phyloP scores from a whole-genome alignment of 2,888 invertebrate species.

The Xestia c-nigrum region DNA sequence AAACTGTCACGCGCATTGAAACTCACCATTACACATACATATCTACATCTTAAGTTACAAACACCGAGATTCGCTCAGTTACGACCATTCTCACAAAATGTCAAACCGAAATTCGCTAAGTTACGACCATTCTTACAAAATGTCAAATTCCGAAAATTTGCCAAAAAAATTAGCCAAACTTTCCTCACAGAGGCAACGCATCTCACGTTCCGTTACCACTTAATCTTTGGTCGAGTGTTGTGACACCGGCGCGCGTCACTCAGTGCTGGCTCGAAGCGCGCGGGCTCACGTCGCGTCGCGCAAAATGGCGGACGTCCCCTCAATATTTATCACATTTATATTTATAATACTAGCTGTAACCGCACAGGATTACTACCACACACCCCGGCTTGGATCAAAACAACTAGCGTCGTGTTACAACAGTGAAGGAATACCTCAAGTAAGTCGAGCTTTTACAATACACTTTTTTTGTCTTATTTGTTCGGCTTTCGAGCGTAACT shows the following conservation, averaged over 20 bases:
- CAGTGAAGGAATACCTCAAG: slow-evolving; percentile 84
- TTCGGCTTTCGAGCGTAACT: slow-evolving; percentile 64
- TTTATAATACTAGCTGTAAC: slow-evolving; percentile 71
- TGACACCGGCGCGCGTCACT: slow-evolving; percentile 79
- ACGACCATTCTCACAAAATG: background rate
- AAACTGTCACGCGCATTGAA: background rate
- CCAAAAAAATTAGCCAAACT: background rate
- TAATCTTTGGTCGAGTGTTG: slow-evolving; percentile 84
- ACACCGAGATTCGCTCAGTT: background rate
- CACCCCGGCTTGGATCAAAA: slow-evolving; percentile 82
- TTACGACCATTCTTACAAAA: background rate
- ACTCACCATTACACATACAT: background rate
- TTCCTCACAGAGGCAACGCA: slow-evolving; percentile 57
- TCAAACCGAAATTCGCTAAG: background rate
- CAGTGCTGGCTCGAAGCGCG: slow-evolving; percentile 86
- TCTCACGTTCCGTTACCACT: slow-evolving; percentile 30
- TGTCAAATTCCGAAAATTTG: background rate
- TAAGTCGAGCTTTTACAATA: slow-evolving; percentile 78
- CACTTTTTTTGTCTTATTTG: slow-evolving; percentile 75
- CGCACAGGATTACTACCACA: slow-evolving; percentile 82
- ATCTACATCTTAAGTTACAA: background rate
- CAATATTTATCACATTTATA: slow-evolving; percentile 77
- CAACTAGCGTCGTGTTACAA: slow-evolving; percentile 85
- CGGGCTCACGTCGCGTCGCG: slow-evolving; percentile 80
- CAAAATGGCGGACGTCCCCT: slow-evolving; percentile 84